Base-by-base conservation (phyloP, 2,797 vertebrate genomes). In the Liparis tanakae region DNA sequence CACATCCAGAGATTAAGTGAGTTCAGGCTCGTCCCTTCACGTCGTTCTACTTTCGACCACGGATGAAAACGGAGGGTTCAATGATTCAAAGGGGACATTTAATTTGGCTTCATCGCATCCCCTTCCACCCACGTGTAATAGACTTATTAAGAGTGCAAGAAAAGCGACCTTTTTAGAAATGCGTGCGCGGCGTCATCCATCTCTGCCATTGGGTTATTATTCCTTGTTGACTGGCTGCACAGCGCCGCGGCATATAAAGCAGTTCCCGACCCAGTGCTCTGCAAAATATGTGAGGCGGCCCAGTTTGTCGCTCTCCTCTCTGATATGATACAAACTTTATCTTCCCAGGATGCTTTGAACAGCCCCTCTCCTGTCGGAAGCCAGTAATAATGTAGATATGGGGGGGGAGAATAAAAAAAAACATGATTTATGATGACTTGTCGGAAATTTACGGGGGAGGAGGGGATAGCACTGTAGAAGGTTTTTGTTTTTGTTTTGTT, bases 1-100 rank as follows among this genome's bases (percentile, higher is more conserved):
- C 94, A 96, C 90, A 97, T 99, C 66, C 97, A 98, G 80, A 95
- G 95, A 77, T 91, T 96, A 72, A 96, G 97, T 99, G 94, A 88
- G 97, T 94, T 75, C 10, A 50, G 34, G 43, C 17, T 66, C 64
- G 12, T 44, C 56, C 39, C 18, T 58, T 68, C 7, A 1, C 54
- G 43, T 60, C 14, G 2, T 53, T 62, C 67, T 20, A 7, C 43
- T 57, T 76, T 50, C 67, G 48, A 39, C 56, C 72, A 46, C 50
- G 62, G 70, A 86, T 87, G n/a, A 55, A 85, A 85, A 56, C 78
- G 73, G 62, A 69, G 46, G 63, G 76, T 85, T 91, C 58, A 90
- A 80, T 92, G 79, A 83, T 81, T 85, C 76, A 79, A 43, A 77
- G 59, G 67, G 70, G 70, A 66, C 72, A 73, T 85, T 87, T 87